phyloP scores from a whole-genome alignment of 2,888 invertebrate genomes.

The Tetragonula carbonaria region DNA sequence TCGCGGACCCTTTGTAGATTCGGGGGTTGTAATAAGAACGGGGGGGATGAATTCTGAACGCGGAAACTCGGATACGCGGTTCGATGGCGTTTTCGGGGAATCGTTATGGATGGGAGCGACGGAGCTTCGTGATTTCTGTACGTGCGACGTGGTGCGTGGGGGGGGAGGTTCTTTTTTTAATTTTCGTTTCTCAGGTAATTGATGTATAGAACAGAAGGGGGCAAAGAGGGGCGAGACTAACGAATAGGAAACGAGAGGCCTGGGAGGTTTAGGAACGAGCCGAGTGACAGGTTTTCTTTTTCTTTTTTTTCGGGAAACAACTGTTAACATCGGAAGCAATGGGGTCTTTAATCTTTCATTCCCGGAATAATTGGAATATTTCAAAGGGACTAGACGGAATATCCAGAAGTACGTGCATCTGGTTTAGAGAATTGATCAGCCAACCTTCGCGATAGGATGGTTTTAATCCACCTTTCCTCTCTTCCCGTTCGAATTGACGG shows the following conservation, averaged over 20 bases:
- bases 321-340: background rate
- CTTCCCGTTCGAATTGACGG: background rate
- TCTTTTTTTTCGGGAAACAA: background rate
- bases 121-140: slow-evolving; percentile 15
- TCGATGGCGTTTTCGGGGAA: slow-evolving; percentile 27
- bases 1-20: slow-evolving; percentile 23
- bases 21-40: slow-evolving; percentile 54
- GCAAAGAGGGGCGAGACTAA: background rate
- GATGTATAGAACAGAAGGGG: background rate
- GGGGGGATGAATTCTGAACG: slow-evolving; percentile 18
- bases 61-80: slow-evolving; percentile 19
- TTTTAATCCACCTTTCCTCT: background rate
- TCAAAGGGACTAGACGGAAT: background rate
- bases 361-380: slow-evolving; percentile 12
- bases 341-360: slow-evolving; percentile 21
- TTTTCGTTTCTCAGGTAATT: slow-evolving; percentile 31
- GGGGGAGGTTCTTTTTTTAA: background rate
- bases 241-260: background rate
- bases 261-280: background rate
- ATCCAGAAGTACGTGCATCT: background rate
- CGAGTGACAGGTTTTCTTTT: background rate
- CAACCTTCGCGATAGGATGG: background rate
- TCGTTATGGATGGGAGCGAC: slow-evolving; percentile 9
- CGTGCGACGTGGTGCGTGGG: background rate
- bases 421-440: background rate